These are phyloP conservation scores for Drosophila ohnishii DNA, from an alignment of 1,140 invertebrate genomes.

Conservation along the genomic window DNA sequence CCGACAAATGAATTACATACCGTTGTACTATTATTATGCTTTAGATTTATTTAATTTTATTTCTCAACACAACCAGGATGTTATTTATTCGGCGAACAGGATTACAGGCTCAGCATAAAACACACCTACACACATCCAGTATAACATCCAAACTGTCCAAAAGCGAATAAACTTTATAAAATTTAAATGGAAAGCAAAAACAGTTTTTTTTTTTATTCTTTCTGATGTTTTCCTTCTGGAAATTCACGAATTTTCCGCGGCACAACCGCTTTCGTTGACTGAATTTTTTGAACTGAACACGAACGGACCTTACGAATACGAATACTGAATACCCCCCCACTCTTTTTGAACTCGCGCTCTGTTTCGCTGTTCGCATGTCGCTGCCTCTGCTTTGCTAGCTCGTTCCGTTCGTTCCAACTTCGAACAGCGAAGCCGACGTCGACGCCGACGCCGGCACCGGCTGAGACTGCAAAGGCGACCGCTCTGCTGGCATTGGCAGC, in stretches of 20 bases:
- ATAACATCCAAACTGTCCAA: conserved; percentile 61
- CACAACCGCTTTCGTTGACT: conserved; percentile 2
- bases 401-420: conserved; percentile 10
- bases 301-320: too few relatives aligned
- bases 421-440: conserved; percentile 17
- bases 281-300: too few relatives aligned
- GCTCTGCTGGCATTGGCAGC: conserved; percentile 42
- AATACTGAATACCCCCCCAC: too few relatives aligned
- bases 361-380: conserved; percentile 3
- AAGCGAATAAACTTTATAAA: conserved; percentile 52
- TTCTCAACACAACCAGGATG: conserved; percentile 11
- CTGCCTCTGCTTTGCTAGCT: neutral
- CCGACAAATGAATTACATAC: too few relatives aligned
- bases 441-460: conserved; percentile 10
- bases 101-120: neutral
- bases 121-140: neutral
- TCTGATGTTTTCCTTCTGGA: neutral
- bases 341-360: too few relatives aligned
- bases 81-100: neutral
- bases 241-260: conserved; percentile 4
- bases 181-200: neutral
- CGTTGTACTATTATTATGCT: conserved; percentile 9
- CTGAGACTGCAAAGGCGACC: neutral
- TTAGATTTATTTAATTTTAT: conserved; percentile 22
- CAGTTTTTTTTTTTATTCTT: neutral